Evolutionary conservation across 2,113 vertebrate species (phyloP), one percentile per base, ranked within the genome.

Genomic region (Pyrgilauda ruficollis): DNA sequence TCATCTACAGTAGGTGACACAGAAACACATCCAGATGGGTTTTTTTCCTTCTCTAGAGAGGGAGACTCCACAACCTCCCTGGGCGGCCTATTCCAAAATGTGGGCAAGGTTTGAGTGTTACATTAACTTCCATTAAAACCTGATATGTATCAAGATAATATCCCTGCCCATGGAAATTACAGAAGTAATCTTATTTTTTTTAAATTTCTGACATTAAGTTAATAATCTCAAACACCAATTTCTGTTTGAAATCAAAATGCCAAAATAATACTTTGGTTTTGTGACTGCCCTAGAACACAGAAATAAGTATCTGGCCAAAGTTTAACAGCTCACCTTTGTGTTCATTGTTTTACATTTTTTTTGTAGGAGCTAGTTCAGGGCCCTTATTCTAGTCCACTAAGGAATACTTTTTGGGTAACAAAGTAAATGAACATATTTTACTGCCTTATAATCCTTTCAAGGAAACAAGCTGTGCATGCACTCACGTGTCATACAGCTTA

Each of bases 401-500:
- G 52, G 13, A 72, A 72, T 28, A 55, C 3, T 55, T 93, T 27
- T 39, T 19, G 12, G 28, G 84, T 84, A 41, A 55, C 27, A 82
- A 92, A 87, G 21, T 28, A 90, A 76, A 47, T 53, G 0, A 79
- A 49, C 10, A 9, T 39, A 68, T 55, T 94, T 80, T 67, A 62
- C 7, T 70, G 33, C 64, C 20, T 55, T 81, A 18, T 31, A 89
- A 75, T 53, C 21, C 22, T 50, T 84, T 81, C 55, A 81, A 63
- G 78, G 33, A 84, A 33, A 43, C 28, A 87, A 66, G 74, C 11
- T 28, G 10, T 43, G 10, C 33, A 64, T 31, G 18, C 5, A 35
- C 1, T 47, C 37, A 79, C 0, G 0, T n/a, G 39, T 30, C 8
- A 70, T 31, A 17, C n/a, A 13, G 23, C 11, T 75, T 72, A 47